Conservation (phyloP, 2,888 invertebrate genomes). For the Ennomos fuscantarius region DNA sequence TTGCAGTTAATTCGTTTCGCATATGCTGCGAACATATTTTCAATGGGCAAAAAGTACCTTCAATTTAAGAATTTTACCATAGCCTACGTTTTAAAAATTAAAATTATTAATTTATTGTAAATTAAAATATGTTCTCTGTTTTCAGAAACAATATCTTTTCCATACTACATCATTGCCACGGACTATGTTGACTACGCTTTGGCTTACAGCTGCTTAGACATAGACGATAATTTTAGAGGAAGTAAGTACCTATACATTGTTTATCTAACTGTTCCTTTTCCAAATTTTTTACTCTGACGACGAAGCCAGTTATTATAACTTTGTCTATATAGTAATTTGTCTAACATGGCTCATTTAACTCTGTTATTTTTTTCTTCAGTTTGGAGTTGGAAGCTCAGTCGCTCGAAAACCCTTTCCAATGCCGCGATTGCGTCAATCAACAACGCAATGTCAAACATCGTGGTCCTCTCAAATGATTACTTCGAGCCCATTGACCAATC, state of each 20-base stretch:
- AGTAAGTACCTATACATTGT: constrained; percentile 49
- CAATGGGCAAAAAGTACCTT: no score
- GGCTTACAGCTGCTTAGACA: constrained; percentile 85
- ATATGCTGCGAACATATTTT: no score
- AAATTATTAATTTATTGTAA: not conserved
- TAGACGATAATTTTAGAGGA: constrained; percentile 54
- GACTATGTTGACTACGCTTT: constrained; percentile 86
- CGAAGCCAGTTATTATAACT: no score
- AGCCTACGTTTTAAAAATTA: no score
- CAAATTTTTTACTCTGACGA: no score
- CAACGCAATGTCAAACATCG: constrained; percentile 46
- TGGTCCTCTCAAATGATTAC: constrained; percentile 59
- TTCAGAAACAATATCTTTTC: constrained; percentile 53
- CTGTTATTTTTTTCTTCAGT: constrained; percentile 51
- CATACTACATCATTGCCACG: constrained; percentile 69
- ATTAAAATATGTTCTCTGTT: constrained; percentile 19
- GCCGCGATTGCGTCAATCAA: constrained; percentile 50
- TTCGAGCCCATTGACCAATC: constrained; percentile 63
- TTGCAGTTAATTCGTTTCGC: no score
- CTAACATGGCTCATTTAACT: no score
- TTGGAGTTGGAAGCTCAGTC: constrained; percentile 75
- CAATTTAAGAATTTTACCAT: no score
- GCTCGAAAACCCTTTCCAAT: constrained; percentile 47
- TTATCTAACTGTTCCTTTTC: no score
- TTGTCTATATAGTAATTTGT: no score